Evolutionary conservation across 2,888 invertebrate genomes (phyloP), one percentile per base, ranked within the genome.

Genomic region (Piscicola geometra): DNA sequence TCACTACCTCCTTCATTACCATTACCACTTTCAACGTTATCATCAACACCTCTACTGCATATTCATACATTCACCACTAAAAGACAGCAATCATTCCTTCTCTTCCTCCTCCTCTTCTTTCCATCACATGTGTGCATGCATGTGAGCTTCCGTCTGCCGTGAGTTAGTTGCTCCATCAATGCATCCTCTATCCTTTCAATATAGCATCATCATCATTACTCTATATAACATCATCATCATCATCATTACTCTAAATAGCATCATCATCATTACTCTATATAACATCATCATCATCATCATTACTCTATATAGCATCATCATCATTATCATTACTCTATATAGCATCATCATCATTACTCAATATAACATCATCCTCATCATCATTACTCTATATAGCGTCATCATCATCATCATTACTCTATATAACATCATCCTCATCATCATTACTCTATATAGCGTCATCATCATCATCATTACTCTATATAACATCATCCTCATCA

Each of bases 1-100:
- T 32, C 67, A 74, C 25, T 67, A 74, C 41, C 68, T 35, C 1
- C 75, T 68, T 25, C 74, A 74, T 30, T 66, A 74, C 15, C 41
- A 41, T 41, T 15, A 41, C 15, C 41, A 41, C 15, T 15, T 41
- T 41, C 41, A 41, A 9, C 15, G 15, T 15, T 35, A 41, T 15
- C 0, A 28, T 18, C 18, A 28, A 70, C n/a, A 68, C 9, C 30
- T 35, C 25, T 69, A 32, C n/a, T n/a, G n/a, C n/a, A n/a, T n/a
- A n/a, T n/a, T n/a, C n/a, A n/a, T n/a, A n/a, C n/a, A n/a, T n/a
- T n/a, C n/a, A n/a, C n/a, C n/a, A n/a, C n/a, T n/a, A n/a, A n/a
- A n/a, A n/a, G n/a, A n/a, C n/a, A n/a, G n/a, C n/a, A n/a, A n/a
- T n/a, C n/a, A n/a, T n/a, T n/a, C 41, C 5, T 41, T 15, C 5